Base-by-base conservation (phyloP, 2,797 vertebrate genomes). In the Distichodus sexfasciatus region DNA sequence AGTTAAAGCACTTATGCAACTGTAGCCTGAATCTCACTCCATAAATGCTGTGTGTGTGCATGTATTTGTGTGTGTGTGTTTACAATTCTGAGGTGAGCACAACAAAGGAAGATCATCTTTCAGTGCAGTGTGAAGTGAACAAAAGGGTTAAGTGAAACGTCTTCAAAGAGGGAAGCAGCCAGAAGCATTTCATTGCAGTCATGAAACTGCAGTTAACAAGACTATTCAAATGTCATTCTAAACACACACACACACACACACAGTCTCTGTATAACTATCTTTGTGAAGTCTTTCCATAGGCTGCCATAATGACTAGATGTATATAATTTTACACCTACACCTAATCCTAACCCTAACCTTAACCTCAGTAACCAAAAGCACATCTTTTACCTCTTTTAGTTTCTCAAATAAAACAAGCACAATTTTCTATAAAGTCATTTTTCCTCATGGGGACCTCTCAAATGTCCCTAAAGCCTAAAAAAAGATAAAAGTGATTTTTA, bases 91-190 rank as follows among this genome's bases (percentile, higher is more conserved):
- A 54, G 23, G 23, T 46, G 29, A 48, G 65, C 21, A 75, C 67
- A 70, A 66, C 43, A 66, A 59, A 40, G 61, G 33, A 60, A 59
- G 59, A 41, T 59, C 38, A 4, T 40, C 35, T 64, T 47, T 64
- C 66, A 69, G 23, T 38, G 47, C 48, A 64, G 58, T 68, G 44
- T 64, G 65, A 69, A 24, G 44, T 63, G 51, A 29, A 68, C 74
- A 69, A 76, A 72, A 48, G 63, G n/a, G 51, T 24, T 24, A 43
- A 48, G 46, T 46, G 36, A 61, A 23, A 9, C 38, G 5, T 59
- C 38, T 36, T 44, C 26, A 43, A 53, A 43, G 24, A 53, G 10
- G 38, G 31, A 41, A 51, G 4, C 10, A 61, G 26, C 36, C 47
- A 44, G 26, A 50, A 59, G 26, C 28, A 26, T 53, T 53, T 62